Base-by-base conservation (phyloP, 2,888 invertebrate species). In the Emmelina monodactyla region DNA sequence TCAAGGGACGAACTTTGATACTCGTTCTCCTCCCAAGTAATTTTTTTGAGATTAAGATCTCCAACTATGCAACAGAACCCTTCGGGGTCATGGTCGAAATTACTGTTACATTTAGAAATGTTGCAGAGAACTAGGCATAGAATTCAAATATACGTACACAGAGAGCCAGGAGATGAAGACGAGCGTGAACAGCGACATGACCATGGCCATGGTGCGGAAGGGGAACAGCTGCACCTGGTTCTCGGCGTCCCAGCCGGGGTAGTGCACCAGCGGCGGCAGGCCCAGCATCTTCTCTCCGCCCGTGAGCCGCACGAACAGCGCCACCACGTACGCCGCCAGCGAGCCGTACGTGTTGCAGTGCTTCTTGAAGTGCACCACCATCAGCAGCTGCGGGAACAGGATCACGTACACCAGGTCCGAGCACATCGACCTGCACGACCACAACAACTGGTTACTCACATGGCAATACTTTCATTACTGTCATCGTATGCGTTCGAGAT, bases 321-420 rank as follows among this genome's bases (percentile, higher is more conserved):
- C 95, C 44, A 94, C 85, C 41, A 92, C 83, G 70, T 94, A 94
- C 1, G 94, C 94, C 1, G 91, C 83, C 34, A 99, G 81, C 28
- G 97, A 97, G 22, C 98, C 98, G 70, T 99, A 99, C 7, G 97
- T 97, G 81, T 99, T 99, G 80, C 95, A 94, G 65, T 92, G 84
- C 46, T 89, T 85, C 68, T 92, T 91, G 78, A 96, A 92, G 79
- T 98, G 97, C 14, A 99, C 96, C 50, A 98, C 98, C 89, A 96
- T 96, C 52, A 97, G 84, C 14, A 99, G 87, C 76, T 97, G 99
- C 1, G 99, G 98, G 75, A 99, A 99, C 49, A 99, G 86, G 61
- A 99, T 96, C 49, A 97, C 97, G 83, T 97, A 99, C 46, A 99
- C 97, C 63, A 99, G 83, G 78, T 99, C 99, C 31, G 97, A 97